These are phyloP conservation scores for Deilephila porcellus DNA, from an alignment of 2,888 invertebrate genomes.

Conservation along the genomic window DNA sequence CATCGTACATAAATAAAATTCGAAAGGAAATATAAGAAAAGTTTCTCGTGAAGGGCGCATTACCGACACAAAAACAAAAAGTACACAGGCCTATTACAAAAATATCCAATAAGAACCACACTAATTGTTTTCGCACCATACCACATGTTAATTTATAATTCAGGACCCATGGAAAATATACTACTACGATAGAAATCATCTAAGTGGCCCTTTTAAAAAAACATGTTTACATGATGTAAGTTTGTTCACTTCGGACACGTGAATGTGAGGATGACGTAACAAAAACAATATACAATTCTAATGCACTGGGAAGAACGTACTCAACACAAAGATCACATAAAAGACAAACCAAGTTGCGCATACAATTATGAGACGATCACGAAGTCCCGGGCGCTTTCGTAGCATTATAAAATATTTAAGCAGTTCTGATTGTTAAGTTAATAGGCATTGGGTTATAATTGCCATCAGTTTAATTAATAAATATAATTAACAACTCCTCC, in stretches of 20 bases:
- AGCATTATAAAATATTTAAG: too few relatives aligned
- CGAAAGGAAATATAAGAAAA: too few relatives aligned
- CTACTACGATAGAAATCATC: neutral
- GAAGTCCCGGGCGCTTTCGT: neutral
- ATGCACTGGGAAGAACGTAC: conserved; percentile 16
- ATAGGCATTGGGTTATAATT: too few relatives aligned
- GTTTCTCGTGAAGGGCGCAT: too few relatives aligned
- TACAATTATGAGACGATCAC: conserved; percentile 25
- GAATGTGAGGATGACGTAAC: conserved; percentile 9
- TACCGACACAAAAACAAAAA: neutral
- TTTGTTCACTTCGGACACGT: conserved; percentile 1
- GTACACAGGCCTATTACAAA: neutral
- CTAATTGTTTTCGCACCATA: neutral
- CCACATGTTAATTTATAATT: neutral
- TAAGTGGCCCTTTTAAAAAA: neutral
- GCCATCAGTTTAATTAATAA: too few relatives aligned
- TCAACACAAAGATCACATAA: conserved; percentile 21
- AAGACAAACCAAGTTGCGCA: neutral
- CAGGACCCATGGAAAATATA: conserved; percentile 12
- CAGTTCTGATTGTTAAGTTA: too few relatives aligned
- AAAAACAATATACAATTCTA: conserved; percentile 14
- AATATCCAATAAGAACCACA: neutral
- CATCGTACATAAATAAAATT: neutral
- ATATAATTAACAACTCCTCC: too few relatives aligned
- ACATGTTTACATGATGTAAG: conserved; percentile 14